A percentile compares a stretch with the other conserved stretches of the same genome.
These are phyloP conservation scores for Larimichthys crocea DNA, from an alignment of 2,113 vertebrate species.

Conservation along the genomic window DNA sequence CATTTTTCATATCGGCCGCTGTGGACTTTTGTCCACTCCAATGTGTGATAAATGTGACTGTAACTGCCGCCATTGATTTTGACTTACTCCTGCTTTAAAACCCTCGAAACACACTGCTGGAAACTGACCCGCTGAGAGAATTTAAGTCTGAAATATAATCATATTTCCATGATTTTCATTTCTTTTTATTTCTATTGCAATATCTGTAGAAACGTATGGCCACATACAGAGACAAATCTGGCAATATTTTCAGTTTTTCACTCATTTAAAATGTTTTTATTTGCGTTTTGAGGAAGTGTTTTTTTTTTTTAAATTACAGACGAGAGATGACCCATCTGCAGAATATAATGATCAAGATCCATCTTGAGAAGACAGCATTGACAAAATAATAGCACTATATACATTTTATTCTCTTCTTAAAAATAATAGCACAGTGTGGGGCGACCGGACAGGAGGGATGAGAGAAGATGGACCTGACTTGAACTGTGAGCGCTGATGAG, in stretches of 20 bases:
- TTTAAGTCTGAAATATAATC: neutral
- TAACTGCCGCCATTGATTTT: neutral
- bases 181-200: neutral
- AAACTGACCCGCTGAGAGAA: neutral
- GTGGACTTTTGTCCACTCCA: neutral
- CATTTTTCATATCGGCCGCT: neutral
- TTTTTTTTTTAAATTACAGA: too few species aligned
- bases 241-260: neutral
- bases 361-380: neutral
- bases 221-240: neutral
- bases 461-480: neutral
- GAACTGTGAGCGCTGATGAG: neutral
- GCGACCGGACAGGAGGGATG: neutral
- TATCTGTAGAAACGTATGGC: neutral
- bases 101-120: neutral
- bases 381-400: neutral
- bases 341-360: neutral
- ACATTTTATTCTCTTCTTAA: neutral
- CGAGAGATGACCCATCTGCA: neutral
- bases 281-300: neutral
- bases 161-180: neutral
- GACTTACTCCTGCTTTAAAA: neutral
- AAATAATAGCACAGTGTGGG: neutral
- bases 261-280: neutral
- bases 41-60: constrained; percentile 4